Evolutionary conservation across 2,797 vertebrate species (phyloP), one percentile per base, ranked within the genome.

Genomic region (Knipowitschia caucasica): DNA sequence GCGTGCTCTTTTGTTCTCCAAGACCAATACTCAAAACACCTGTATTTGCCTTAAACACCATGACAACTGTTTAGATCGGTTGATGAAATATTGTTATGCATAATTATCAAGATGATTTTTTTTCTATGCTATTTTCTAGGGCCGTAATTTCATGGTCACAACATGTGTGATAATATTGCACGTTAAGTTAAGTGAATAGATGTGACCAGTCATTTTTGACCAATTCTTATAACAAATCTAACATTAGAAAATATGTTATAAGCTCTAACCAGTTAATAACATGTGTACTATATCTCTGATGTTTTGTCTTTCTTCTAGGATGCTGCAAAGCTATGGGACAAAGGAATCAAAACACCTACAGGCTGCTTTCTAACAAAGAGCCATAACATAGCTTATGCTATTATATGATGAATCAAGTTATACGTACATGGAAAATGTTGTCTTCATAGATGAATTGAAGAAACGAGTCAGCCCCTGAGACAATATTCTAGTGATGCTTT

Each of bases 1-100:
- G 79, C 82, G 73, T 82, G 80, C 54, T 86, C 82, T 83, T 82
- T 86, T 88, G 86, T 88, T 88, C 85, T 85, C 77, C 21, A 2
- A 38, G 12, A 71, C 20, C 74, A 53, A 75, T 67, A 17, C 46
- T 67, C 69, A 76, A 81, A 80, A 42, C n/a, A 57, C 47, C 60
- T 34, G 23, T 50, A 35, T 53, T 57, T 20, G 8, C 7, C 8
- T 53, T 5, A 11, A 12, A 69, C 67, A 64, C 14, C 27, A 24
- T 73, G 43, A 56, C 64, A 67, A 23, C 7, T 5, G 23, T 5
- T 25, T 33, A 6, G 3, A 9, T 21, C 21, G 35, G 43, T 63
- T 33, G 2, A 49, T 4, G 44, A 9, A 27, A 1, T 4, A 21
- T 20, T 26, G 18, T 51, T 45, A 15, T 44, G n/a, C 1, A 15